These are phyloP conservation scores for Cephonodes hylas DNA, from an alignment of 2,888 invertebrate genomes.

Conservation along the genomic window DNA sequence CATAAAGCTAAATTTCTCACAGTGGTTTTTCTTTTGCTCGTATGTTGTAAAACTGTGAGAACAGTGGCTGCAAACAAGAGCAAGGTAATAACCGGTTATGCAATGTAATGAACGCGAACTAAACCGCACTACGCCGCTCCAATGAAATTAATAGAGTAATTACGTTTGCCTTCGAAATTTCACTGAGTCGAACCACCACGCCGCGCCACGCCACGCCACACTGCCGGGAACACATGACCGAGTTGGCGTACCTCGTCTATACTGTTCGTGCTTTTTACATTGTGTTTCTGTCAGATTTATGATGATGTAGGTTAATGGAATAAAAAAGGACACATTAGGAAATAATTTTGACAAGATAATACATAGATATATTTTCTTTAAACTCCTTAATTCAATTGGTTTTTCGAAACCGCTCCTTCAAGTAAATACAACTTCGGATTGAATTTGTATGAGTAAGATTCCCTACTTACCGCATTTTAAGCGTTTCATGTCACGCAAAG, in stretches of 20 bases:
- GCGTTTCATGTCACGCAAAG: too few species aligned
- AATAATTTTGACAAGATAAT: too few species aligned
- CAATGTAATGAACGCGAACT: conserved; percentile 53
- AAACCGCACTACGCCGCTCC: conserved; percentile 38
- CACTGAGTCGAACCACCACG: conserved; percentile 18
- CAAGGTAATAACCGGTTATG: conserved; percentile 65
- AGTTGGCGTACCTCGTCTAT: neutral
- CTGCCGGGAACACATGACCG: neutral
- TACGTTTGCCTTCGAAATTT: conserved; percentile 49
- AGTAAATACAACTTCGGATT: too few species aligned
- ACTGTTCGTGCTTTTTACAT: neutral
- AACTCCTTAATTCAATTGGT: too few species aligned
- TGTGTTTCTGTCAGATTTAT: neutral
- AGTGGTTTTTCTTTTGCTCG: conserved; percentile 54
- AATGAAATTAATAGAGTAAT: conserved; percentile 61
- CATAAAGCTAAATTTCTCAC: conserved; percentile 53
- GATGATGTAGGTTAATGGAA: neutral
- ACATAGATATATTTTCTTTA: too few species aligned
- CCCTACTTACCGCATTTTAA: too few species aligned
- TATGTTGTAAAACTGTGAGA: conserved; percentile 61
- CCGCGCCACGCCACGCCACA: neutral
- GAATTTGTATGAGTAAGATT: too few species aligned
- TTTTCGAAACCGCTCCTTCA: too few species aligned
- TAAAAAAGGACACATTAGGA: too few species aligned
- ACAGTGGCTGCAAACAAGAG: conserved; percentile 57